These are phyloP conservation scores for Dinomys branickii DNA, from an alignment of 2,113 vertebrate genomes.

Conservation along the genomic window DNA sequence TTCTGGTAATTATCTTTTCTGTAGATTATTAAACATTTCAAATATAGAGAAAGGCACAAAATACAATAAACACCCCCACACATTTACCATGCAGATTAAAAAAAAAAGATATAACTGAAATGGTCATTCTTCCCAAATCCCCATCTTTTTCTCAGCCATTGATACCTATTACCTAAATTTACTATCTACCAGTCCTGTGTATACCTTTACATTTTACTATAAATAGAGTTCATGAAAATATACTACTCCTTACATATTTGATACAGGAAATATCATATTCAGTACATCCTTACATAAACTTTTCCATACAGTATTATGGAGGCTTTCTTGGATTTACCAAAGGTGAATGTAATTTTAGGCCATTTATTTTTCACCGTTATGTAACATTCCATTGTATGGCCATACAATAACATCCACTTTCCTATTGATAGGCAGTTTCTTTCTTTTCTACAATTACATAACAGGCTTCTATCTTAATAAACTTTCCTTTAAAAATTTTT, in stretches of 20 bases:
- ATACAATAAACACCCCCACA: background rate
- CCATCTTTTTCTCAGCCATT: background rate
- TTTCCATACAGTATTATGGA: background rate
- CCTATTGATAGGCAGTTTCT: background rate
- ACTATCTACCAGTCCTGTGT: background rate
- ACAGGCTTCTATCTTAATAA: background rate
- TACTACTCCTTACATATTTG: background rate
- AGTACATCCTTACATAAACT: background rate
- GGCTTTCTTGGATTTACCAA: background rate
- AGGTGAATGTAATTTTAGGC: background rate
- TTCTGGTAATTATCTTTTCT: background rate
- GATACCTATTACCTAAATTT: background rate
- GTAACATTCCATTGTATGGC: background rate
- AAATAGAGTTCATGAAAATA: background rate
- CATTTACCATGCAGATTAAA: background rate
- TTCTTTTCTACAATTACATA: background rate
- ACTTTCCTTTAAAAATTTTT: background rate
- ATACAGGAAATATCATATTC: background rate
- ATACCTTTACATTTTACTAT: background rate
- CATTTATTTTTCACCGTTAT: background rate
- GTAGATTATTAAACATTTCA: constrained; percentile 14
- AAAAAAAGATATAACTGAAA: background rate
- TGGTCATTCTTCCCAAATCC: background rate
- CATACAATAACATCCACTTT: background rate
- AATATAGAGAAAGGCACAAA: background rate